Percentiles rank a stretch among this genome's conserved stretches.
phyloP scores from a whole-genome alignment of 2,888 invertebrate genomes.

The Bedellia somnulentella region DNA sequence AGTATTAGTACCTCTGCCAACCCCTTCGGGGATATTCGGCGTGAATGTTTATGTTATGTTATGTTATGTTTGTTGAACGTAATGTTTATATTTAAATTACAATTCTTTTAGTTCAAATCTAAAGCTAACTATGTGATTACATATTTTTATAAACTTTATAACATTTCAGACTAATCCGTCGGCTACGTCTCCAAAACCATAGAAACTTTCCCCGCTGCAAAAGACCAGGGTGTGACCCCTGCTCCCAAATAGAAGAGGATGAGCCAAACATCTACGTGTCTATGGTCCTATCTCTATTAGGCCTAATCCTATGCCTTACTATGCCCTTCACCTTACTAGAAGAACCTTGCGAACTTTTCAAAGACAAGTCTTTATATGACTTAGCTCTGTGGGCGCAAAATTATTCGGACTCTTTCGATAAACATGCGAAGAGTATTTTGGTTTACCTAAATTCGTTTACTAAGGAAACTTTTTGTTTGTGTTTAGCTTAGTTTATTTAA shows the following conservation, averaged over 20 bases:
- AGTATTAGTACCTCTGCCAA: too few relatives aligned
- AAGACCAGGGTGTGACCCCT: slow-evolving; percentile 1
- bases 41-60: too few relatives aligned
- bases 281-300: slow-evolving; percentile 19
- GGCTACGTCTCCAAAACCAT: slow-evolving; percentile 1
- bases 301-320: slow-evolving; percentile 18
- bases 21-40: too few relatives aligned
- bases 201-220: background rate
- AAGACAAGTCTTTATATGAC: slow-evolving; percentile 13
- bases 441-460: background rate
- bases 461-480: background rate
- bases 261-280: slow-evolving; percentile 19
- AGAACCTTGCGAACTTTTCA: slow-evolving; percentile 19
- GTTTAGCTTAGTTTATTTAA: background rate
- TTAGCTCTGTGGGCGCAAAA: slow-evolving; percentile 15
- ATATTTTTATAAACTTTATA: too few relatives aligned
- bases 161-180: slow-evolving; percentile 3
- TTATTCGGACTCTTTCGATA: slow-evolving; percentile 18
- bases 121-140: too few relatives aligned
- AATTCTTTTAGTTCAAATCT: too few relatives aligned
- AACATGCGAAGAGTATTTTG: slow-evolving; percentile 3
- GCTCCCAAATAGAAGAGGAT: background rate
- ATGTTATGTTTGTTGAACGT: too few relatives aligned
- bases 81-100: too few relatives aligned
- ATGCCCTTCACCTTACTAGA: slow-evolving; percentile 21